Conservation (phyloP, 2,888 invertebrate genomes). For the Sinhomidia bicolor region DNA sequence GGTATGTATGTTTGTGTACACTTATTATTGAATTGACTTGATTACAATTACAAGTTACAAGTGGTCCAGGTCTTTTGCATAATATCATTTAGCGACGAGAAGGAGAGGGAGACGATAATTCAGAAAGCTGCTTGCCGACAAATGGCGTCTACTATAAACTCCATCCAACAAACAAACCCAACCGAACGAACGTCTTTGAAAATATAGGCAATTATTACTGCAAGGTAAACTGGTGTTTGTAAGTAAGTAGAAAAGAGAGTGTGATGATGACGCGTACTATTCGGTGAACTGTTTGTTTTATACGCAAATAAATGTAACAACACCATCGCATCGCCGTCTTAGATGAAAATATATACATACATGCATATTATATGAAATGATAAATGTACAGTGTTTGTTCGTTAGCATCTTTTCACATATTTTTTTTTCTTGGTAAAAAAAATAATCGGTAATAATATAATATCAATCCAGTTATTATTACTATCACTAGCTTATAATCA, state of each 20-base stretch:
- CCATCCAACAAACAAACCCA: too few species aligned
- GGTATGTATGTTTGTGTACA: not conserved
- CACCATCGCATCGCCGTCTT: too few species aligned
- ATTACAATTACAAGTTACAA: conserved; percentile 21
- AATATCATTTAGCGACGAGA: conserved; percentile 18
- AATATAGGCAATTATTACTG: not conserved
- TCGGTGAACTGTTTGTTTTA: too few species aligned
- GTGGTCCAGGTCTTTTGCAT: conserved; percentile 36
- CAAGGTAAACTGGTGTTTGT: conserved; percentile 40
- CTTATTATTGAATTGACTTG: conserved; percentile 12
- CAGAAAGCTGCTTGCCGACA: not conserved
- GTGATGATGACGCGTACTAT: not conserved
- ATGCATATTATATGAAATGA: too few species aligned
- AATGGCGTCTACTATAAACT: not conserved
- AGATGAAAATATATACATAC: too few species aligned
- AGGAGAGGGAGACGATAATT: conserved; percentile 30
- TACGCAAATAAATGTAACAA: not conserved
- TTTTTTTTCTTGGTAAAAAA: conserved; percentile 17
- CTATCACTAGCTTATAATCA: conserved; percentile 40
- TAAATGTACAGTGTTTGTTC: not conserved
- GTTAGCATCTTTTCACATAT: conserved; percentile 16
- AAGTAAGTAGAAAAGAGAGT: too few species aligned
- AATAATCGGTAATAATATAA: not conserved
- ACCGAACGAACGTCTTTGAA: conserved; percentile 27
- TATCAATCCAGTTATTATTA: conserved; percentile 49